Conservation (phyloP, 2,888 invertebrate species). For the Meghimatium bilineatum region DNA sequence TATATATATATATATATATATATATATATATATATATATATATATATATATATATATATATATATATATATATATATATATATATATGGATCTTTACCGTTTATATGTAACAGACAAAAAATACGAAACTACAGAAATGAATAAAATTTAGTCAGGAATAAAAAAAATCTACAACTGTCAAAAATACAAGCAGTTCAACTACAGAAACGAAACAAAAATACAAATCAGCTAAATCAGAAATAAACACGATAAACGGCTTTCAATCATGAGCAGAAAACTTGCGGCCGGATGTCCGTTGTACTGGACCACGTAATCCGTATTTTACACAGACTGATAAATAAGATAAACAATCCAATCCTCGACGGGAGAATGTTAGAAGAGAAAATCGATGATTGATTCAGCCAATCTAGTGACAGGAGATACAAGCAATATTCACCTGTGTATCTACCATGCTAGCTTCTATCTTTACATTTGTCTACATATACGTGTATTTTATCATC, state of each 20-base stretch:
- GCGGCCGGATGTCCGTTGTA: conserved; percentile 16
- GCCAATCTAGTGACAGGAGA: not conserved
- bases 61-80: too few species aligned
- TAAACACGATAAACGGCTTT: conserved; percentile 30
- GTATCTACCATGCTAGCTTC: not conserved
- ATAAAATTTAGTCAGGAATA: not conserved
- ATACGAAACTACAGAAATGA: not conserved
- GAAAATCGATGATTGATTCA: conserved; percentile 13
- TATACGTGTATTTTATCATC: too few species aligned
- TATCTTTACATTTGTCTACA: not conserved
- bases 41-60: too few species aligned
- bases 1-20: too few species aligned
- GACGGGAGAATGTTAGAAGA: not conserved
- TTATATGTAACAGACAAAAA: too few species aligned
- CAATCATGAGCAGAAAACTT: not conserved
- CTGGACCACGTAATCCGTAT: conserved; percentile 5
- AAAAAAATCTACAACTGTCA: not conserved
- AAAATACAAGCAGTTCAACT: not conserved
- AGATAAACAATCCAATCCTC: not conserved
- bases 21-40: too few species aligned
- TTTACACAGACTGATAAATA: conserved; percentile 36
- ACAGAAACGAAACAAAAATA: not conserved
- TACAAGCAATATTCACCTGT: not conserved
- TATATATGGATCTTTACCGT: too few species aligned
- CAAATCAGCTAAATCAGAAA: not conserved